phyloP scores from a whole-genome alignment of 2,888 invertebrate species.

The Hydrotaea diabolus region DNA sequence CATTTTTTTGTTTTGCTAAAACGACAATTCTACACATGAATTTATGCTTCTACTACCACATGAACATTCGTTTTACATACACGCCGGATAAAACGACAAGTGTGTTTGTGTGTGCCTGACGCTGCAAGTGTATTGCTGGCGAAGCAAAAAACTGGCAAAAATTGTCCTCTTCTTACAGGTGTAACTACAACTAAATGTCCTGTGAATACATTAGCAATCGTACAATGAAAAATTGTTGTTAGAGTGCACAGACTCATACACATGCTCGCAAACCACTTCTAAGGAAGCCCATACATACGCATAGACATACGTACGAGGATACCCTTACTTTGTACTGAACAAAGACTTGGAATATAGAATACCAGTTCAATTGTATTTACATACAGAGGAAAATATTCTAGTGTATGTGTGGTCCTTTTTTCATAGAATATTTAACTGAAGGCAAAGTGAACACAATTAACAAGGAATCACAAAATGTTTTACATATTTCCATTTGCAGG shows the following conservation, averaged over 20 bases:
- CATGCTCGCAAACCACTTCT: too few relatives aligned
- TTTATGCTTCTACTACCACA: background rate
- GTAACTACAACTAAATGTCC: slow-evolving; percentile 28
- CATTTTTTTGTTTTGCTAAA: background rate
- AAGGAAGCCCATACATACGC: too few relatives aligned
- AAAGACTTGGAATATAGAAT: too few relatives aligned
- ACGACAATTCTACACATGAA: slow-evolving; percentile 6
- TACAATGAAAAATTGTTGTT: too few relatives aligned
- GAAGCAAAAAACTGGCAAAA: background rate
- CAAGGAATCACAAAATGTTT: background rate
- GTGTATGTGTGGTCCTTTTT: too few relatives aligned
- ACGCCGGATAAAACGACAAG: background rate
- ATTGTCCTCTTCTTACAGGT: background rate
- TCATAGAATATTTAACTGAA: background rate
- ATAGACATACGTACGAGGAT: too few relatives aligned
- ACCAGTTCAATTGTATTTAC: background rate
- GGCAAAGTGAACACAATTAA: background rate
- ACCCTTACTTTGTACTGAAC: too few relatives aligned
- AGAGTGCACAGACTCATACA: too few relatives aligned
- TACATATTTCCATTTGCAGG: background rate
- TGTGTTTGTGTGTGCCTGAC: too few relatives aligned
- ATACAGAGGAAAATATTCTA: too few relatives aligned
- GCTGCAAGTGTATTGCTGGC: too few relatives aligned
- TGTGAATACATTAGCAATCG: slow-evolving; percentile 26
- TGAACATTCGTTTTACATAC: background rate